A percentile compares a stretch with the other conserved stretches of the same genome.
Conservation (phyloP, 2,888 invertebrate species). For the Drosophila nigritarsus region DNA sequence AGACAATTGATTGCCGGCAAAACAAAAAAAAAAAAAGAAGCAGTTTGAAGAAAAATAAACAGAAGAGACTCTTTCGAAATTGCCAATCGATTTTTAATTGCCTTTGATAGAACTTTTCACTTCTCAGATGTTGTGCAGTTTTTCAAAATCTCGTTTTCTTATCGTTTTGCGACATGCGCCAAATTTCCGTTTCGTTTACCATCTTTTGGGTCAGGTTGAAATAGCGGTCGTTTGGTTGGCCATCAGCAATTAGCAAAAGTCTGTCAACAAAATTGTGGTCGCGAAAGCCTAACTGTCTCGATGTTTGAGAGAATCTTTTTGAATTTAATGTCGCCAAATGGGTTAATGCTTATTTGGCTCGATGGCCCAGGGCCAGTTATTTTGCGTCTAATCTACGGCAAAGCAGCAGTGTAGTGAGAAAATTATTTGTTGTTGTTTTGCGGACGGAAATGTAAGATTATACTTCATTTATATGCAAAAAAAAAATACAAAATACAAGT, state of each 20-base stretch:
- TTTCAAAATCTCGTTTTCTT: constrained; percentile 33
- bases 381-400: constrained; percentile 61
- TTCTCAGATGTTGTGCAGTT: constrained; percentile 13
- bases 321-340: constrained; percentile 55
- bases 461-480: constrained; percentile 51
- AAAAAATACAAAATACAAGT: neutral
- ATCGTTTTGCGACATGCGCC: constrained; percentile 52
- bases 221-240: constrained; percentile 56
- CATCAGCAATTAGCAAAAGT: constrained; percentile 70
- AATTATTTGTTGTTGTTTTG: constrained; percentile 34
- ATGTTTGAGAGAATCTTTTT: constrained; percentile 33
- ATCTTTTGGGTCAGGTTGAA: constrained; percentile 65
- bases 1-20: constrained; percentile 70
- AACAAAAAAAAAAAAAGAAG: constrained; percentile 15
- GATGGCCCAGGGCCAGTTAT: constrained; percentile 26
- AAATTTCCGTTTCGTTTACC: constrained; percentile 74
- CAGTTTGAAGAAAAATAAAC: neutral
- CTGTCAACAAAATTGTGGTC: constrained; percentile 57
- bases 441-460: constrained; percentile 47
- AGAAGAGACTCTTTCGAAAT: constrained; percentile 12
- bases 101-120: constrained; percentile 36
- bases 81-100: constrained; percentile 32
- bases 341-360: constrained; percentile 53
- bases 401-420: constrained; percentile 51
- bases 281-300: constrained; percentile 58